These are phyloP conservation scores for Strix uralensis DNA, from an alignment of 2,113 vertebrate species.

Conservation along the genomic window DNA sequence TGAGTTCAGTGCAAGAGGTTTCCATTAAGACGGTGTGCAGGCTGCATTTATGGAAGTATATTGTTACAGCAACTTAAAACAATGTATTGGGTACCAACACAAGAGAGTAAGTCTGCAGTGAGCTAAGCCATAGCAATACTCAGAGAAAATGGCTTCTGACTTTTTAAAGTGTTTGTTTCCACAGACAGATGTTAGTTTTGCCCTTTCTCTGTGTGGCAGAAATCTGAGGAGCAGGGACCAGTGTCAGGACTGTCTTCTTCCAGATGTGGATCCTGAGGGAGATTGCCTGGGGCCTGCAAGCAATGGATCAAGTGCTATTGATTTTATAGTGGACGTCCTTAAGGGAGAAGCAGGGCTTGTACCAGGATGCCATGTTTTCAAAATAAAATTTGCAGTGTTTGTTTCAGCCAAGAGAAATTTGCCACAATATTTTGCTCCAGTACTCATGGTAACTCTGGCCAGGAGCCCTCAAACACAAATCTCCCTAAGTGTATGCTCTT, in stretches of 20 bases:
- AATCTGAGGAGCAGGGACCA: neutral
- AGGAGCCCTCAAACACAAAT: neutral
- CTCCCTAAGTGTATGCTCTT: neutral
- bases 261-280: neutral
- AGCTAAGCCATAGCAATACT: neutral
- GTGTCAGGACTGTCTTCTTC: neutral
- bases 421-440: neutral
- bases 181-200: neutral
- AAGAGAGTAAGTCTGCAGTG: neutral
- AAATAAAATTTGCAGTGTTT: neutral
- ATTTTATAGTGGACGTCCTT: neutral
- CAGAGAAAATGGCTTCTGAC: neutral
- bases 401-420: neutral
- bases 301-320: neutral
- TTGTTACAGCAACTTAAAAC: neutral
- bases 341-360: neutral
- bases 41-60: neutral
- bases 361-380: neutral
- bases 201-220: neutral
- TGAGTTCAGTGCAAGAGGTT: neutral
- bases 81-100: neutral
- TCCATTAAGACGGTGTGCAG: rapidly evolving
- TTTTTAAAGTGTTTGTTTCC: neutral
- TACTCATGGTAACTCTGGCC: neutral
- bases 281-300: neutral